Evolutionary conservation across 2,888 invertebrate genomes (phyloP), one percentile per base, ranked within the genome.

Genomic region (Panzeria rudis): DNA sequence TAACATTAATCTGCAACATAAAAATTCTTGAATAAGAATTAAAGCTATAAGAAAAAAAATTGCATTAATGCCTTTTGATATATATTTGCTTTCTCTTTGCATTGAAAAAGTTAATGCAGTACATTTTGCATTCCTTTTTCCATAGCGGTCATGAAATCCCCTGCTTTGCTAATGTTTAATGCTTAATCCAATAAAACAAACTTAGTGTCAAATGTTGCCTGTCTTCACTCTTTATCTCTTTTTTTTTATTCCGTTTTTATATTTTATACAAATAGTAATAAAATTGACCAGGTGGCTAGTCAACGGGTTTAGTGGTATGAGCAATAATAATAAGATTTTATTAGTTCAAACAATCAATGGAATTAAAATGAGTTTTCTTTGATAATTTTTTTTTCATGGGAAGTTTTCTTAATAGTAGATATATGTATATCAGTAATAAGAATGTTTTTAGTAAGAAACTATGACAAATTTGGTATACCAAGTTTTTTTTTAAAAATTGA

Each of bases 181-280:
- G 15, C 15, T 44, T 82, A 78, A 82, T 75, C 84, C 84, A 59
- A 78, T 85, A 71, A 78, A 82, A 73, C 50, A 69, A 73, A 69
- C 61, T 68, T 68, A 77, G 44, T 81, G 68, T 73, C 73, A 81
- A 81, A 32, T 81, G 52, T 59, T 50, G 20, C 6, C n/a, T 61
- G 50, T 15, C 2, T 32, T 15, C 15, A 8, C n/a, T 29, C n/a
- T 59, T 47, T 64, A 25, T 64, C 8, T 35, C 17, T 44, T 44
- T 13, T 15, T n/a, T 32, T 47, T 11, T 38, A 5, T n/a, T 11
- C 20, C 7, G 23, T 29, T 13, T 41, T 13, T 41, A 11, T 44
- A 9, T 25, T n/a, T 25, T n/a, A 50, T 38, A 44, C 1, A 44
- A 17, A 59, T 54, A 50, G 38, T 20, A 25, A 23, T 52, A 41